phyloP scores from a whole-genome alignment of 2,888 invertebrate genomes.

The Rotaria magnacalcarata region DNA sequence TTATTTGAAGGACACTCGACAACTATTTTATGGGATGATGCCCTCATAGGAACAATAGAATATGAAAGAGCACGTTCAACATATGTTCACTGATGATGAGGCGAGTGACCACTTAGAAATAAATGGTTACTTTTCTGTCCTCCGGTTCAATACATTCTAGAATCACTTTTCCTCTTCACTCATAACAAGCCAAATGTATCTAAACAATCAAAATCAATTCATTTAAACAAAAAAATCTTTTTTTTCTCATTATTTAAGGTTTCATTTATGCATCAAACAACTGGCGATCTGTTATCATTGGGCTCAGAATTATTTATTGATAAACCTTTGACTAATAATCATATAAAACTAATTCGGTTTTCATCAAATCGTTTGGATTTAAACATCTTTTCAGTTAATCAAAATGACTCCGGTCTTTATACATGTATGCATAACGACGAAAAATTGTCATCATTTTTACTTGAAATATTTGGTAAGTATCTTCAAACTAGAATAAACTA shows the following conservation, averaged over 20 bases:
- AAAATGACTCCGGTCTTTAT: background rate
- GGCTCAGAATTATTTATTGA: constrained; percentile 11
- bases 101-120: background rate
- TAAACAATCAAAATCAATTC: background rate
- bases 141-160: background rate
- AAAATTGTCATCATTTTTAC: background rate
- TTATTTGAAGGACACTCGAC: constrained; percentile 26
- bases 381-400: background rate
- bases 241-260: background rate
- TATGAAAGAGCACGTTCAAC: background rate
- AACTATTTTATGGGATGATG: constrained; percentile 31
- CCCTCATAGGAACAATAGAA: background rate
- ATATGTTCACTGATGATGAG: constrained; percentile 30
- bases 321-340: background rate
- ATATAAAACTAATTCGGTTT: background rate
- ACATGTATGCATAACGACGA: constrained; percentile 13
- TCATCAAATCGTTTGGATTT: background rate
- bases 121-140: background rate
- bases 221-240: background rate
- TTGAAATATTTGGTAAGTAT: constrained; percentile 15
- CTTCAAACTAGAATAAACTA: background rate
- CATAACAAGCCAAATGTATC: background rate
- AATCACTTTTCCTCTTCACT: background rate
- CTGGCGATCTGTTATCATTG: constrained; percentile 5
- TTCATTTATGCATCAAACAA: constrained; percentile 21